Percentiles rank a stretch among this genome's conserved stretches.
phyloP scores from a whole-genome alignment of 2,888 invertebrate species.

The Archaeoteleia sp. region DNA sequence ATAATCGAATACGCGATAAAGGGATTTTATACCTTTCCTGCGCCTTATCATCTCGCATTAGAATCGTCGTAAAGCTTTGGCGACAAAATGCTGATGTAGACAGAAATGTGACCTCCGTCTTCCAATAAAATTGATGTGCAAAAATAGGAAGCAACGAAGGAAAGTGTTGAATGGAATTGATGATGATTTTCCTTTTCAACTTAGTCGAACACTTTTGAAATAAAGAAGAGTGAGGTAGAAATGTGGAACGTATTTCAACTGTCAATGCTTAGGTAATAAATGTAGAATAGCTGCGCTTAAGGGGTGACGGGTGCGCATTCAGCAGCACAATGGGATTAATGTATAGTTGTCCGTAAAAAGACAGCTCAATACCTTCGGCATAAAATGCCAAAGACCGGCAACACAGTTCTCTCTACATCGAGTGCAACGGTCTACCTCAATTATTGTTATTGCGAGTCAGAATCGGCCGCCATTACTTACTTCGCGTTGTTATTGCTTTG shows the following conservation, averaged over 20 bases:
- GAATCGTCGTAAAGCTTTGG: conserved; percentile 35
- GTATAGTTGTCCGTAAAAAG: conserved; percentile 38
- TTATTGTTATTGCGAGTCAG: background rate
- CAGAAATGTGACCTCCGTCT: conserved; percentile 9
- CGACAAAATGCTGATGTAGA: conserved; percentile 43
- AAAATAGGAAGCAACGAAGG: background rate
- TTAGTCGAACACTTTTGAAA: too few species aligned
- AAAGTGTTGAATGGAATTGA: too few species aligned
- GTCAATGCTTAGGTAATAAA: conserved; percentile 35
- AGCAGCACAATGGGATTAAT: conserved; percentile 41
- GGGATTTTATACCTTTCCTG: conserved; percentile 34
- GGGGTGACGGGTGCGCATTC: conserved; percentile 20
- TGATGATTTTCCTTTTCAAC: too few species aligned
- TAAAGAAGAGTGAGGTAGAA: background rate
- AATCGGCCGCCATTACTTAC: too few species aligned
- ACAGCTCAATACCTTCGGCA: conserved; percentile 40
- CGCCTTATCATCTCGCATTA: conserved; percentile 42
- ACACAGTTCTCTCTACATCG: background rate
- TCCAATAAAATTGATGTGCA: conserved; percentile 36
- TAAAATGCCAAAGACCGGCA: conserved; percentile 4
- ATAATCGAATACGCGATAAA: conserved; percentile 26
- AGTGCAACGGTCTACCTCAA: background rate
- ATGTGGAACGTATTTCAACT: conserved; percentile 15
- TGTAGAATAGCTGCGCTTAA: conserved; percentile 23
- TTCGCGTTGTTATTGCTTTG: too few species aligned